A percentile compares a stretch with the other conserved stretches of the same genome.
These are phyloP conservation scores for Drosophila takahashii DNA, from an alignment of 1,140 invertebrate species.

Conservation along the genomic window DNA sequence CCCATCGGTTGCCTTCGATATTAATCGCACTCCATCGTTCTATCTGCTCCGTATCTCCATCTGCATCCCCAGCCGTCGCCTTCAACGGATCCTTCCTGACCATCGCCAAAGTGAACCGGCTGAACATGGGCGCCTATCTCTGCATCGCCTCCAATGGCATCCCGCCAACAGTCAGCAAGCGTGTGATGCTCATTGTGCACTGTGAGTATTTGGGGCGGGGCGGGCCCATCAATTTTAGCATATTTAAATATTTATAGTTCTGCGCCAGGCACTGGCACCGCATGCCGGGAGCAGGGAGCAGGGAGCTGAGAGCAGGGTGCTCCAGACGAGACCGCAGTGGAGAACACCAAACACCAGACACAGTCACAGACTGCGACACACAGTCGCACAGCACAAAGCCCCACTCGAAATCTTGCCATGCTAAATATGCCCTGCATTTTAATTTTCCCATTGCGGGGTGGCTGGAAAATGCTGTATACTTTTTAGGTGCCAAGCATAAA, in stretches of 20 bases:
- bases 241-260: conserved; percentile 82
- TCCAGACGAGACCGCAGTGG: conserved; percentile 42
- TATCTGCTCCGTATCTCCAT: not conserved
- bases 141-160: conserved; percentile 95
- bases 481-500: conserved; percentile 78
- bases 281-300: conserved; percentile 34
- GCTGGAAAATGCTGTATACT: conserved; percentile 45
- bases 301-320: conserved; percentile 32
- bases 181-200: conserved; percentile 94
- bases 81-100: conserved; percentile 90
- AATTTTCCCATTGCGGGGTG: conserved; percentile 46
- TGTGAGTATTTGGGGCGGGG: conserved; percentile 87
- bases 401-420: conserved; percentile 72
- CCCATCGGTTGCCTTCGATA: conserved; percentile 5
- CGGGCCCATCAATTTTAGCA: conserved; percentile 76
- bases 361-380: conserved; percentile 49
- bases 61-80: conserved; percentile 86
- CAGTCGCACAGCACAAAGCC: conserved; percentile 60
- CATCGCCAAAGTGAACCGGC: conserved; percentile 92
- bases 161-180: conserved; percentile 94
- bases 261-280: conserved; percentile 60
- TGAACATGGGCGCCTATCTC: conserved; percentile 96
- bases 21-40: conserved; percentile 11
- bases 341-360: conserved; percentile 6
- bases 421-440: conserved; percentile 80